Evolutionary conservation across 30 jellyfish, hydroid and myxozoan genomes (phyloP).

Genomic region (Clytia hemisphaerica): DNA sequence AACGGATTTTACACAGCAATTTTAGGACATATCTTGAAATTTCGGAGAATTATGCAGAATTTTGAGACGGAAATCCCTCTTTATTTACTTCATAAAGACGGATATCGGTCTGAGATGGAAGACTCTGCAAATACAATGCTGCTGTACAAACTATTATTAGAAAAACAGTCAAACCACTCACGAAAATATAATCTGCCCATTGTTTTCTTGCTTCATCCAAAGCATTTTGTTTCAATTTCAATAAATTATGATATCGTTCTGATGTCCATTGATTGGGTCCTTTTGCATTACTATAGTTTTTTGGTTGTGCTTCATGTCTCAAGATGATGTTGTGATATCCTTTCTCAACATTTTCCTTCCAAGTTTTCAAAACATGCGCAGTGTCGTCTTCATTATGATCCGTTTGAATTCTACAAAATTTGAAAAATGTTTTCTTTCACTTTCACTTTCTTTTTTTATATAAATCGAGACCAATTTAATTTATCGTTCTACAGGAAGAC

Average conservation of each 20-base stretch:
- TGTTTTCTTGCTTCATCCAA: slow-evolving; percentile 68
- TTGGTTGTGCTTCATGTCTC: slow-evolving; percentile 28
- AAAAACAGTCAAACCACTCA: slow-evolving; percentile 12
- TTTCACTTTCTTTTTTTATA: not conserved
- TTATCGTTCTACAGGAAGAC: not conserved
- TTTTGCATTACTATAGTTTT: slow-evolving; percentile 37
- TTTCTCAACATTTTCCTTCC: slow-evolving; percentile 59
- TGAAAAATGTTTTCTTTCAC: not conserved
- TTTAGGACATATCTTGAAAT: too few relatives aligned
- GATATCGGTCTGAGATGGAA: too few relatives aligned
- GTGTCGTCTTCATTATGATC: slow-evolving; percentile 94
- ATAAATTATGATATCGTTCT: slow-evolving; percentile 30
- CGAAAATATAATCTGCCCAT: slow-evolving; percentile 70
- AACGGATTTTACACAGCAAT: too few relatives aligned
- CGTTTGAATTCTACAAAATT: slow-evolving; percentile 79
- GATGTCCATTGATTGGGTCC: slow-evolving; percentile 78
- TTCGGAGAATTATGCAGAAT: too few relatives aligned
- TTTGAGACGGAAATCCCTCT: too few relatives aligned
- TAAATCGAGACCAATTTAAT: not conserved
- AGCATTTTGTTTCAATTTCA: slow-evolving; percentile 63
- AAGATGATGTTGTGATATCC: slow-evolving; percentile 42
- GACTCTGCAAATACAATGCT: too few relatives aligned
- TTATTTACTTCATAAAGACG: too few relatives aligned
- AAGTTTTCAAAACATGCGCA: slow-evolving; percentile 41
- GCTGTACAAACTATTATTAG: too few relatives aligned